These are phyloP conservation scores for Calephelis virginiensis DNA, from an alignment of 1,140 invertebrate genomes.

Conservation along the genomic window DNA sequence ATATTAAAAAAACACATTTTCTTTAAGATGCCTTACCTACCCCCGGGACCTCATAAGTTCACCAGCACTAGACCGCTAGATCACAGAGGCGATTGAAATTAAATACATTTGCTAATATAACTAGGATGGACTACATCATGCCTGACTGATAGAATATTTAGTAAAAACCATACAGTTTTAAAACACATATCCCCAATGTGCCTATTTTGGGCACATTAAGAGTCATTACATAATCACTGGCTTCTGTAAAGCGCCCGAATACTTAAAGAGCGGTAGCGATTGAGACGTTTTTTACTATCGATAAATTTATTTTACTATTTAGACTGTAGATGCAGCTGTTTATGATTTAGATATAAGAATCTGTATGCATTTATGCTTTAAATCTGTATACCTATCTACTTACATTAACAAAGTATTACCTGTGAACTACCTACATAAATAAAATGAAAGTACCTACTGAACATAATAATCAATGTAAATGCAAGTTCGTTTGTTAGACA, in stretches of 20 bases:
- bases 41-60: too few species aligned
- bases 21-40: too few species aligned
- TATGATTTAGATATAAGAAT: not conserved
- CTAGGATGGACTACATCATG: too few species aligned
- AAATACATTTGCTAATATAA: too few species aligned
- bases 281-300: not conserved
- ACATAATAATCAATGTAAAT: too few species aligned
- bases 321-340: not conserved
- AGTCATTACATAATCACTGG: constrained; percentile 6
- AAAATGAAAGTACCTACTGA: too few species aligned
- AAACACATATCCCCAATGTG: not conserved
- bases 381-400: not conserved
- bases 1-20: too few species aligned
- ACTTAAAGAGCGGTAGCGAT: constrained; percentile 1
- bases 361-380: not conserved
- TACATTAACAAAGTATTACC: not conserved
- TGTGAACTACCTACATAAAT: not conserved
- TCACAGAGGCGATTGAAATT: too few species aligned
- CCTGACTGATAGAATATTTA: too few species aligned
- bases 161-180: too few species aligned
- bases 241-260: not conserved
- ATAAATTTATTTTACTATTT: not conserved
- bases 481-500: too few species aligned
- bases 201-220: constrained; percentile 7
- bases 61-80: too few species aligned